A percentile compares a stretch with the other conserved stretches of the same genome.
These are phyloP conservation scores for Artibeus lituratus DNA, from an alignment of 2,797 vertebrate genomes.

Conservation along the genomic window DNA sequence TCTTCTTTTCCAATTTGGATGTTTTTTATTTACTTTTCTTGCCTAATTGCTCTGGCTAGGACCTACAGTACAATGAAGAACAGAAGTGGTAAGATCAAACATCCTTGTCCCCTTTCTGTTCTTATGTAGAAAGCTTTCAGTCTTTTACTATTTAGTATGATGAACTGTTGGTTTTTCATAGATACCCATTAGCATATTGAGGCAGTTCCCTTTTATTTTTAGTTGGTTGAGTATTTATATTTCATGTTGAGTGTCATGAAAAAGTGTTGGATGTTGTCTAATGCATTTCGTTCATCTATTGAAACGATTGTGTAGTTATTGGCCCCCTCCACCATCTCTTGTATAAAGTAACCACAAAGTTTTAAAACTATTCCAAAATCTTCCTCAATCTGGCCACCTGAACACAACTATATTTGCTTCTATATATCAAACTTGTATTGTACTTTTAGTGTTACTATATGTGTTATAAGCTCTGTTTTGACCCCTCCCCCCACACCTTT, in stretches of 20 bases:
- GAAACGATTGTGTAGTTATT: background rate
- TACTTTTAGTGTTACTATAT: background rate
- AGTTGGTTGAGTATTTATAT: background rate
- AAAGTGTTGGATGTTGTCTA: background rate
- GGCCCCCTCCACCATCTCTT: background rate
- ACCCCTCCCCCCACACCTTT: fast-evolving
- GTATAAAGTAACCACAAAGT: background rate
- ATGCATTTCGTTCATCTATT: background rate
- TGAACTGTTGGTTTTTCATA: background rate
- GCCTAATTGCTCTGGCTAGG: background rate
- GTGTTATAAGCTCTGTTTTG: background rate
- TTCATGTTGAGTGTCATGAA: background rate
- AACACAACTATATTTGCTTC: background rate
- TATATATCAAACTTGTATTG: background rate
- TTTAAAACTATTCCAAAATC: background rate
- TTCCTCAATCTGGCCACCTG: background rate
- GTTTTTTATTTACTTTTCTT: background rate
- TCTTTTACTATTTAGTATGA: background rate
- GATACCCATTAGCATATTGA: background rate
- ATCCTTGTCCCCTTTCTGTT: background rate
- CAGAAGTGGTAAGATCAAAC: background rate
- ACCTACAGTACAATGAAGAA: background rate
- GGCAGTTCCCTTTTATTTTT: background rate
- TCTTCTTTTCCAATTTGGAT: background rate
- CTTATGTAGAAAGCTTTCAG: background rate